Conservation (phyloP, 2,888 invertebrate species). For the Stenurella melanura region DNA sequence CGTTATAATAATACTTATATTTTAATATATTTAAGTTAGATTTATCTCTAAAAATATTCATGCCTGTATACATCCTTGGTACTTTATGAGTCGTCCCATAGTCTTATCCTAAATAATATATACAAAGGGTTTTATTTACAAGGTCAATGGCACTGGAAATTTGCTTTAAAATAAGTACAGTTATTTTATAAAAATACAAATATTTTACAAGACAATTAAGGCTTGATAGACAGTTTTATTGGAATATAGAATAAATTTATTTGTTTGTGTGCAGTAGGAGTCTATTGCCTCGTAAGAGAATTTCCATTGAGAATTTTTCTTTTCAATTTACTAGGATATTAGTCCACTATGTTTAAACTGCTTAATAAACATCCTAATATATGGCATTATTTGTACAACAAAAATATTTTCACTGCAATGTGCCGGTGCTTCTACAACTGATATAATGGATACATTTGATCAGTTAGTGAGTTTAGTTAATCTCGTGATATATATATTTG, state of each 20-base stretch:
- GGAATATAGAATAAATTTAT: background rate
- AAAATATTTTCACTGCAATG: too few relatives aligned
- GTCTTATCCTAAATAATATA: constrained; percentile 42
- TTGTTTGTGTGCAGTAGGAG: background rate
- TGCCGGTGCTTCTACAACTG: too few relatives aligned
- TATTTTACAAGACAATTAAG: constrained; percentile 35
- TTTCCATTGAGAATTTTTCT: too few relatives aligned
- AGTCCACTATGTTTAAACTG: too few relatives aligned
- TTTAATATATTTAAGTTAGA: constrained; percentile 47
- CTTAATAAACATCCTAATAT: too few relatives aligned
- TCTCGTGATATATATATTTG: too few relatives aligned
- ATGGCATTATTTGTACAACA: too few relatives aligned
- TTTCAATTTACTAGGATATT: too few relatives aligned
- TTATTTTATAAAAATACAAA: constrained; percentile 58
- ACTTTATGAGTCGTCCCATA: constrained; percentile 60
- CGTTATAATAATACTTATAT: constrained; percentile 58
- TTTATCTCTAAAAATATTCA: constrained; percentile 69
- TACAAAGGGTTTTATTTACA: constrained; percentile 45
- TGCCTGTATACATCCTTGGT: constrained; percentile 70
- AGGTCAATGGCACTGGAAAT: constrained; percentile 62
- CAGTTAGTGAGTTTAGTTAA: too few relatives aligned
- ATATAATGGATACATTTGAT: too few relatives aligned
- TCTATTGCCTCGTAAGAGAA: background rate
- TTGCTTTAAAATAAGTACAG: constrained; percentile 56
- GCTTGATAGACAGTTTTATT: constrained; percentile 21